Percentiles rank a stretch among this genome's conserved stretches.
phyloP scores from a whole-genome alignment of 2,888 invertebrate species.

The Xylota segnis region DNA sequence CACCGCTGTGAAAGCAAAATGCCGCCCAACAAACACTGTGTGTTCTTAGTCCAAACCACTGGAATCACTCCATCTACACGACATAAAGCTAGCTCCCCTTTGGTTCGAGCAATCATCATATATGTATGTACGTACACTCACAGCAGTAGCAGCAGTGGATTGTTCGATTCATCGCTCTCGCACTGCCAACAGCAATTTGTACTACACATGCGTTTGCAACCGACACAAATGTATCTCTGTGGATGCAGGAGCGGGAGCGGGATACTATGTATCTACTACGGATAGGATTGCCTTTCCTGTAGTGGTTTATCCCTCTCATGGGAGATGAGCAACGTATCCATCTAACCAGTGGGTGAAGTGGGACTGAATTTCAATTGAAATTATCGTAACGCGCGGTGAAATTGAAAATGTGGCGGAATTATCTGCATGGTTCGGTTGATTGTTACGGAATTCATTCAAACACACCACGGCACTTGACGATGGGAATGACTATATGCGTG shows the following conservation, averaged over 20 bases:
- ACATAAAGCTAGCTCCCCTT: conserved; percentile 1
- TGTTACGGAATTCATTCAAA: conserved; percentile 33
- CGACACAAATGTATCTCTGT: conserved; percentile 35
- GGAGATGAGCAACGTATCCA: conserved; percentile 42
- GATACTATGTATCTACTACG: conserved; percentile 47
- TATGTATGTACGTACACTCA: conserved; percentile 18
- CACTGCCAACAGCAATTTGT: conserved; percentile 66
- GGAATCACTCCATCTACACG: conserved; percentile 13
- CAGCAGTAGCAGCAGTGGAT: conserved; percentile 54
- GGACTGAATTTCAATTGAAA: conserved; percentile 71
- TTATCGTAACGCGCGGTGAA: conserved; percentile 66
- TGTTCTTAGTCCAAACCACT: conserved; percentile 12
- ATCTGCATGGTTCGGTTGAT: conserved; percentile 54
- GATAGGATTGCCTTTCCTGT: conserved; percentile 54
- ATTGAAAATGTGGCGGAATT: conserved; percentile 72
- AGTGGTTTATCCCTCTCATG: conserved; percentile 27
- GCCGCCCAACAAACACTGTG: conserved; percentile 34
- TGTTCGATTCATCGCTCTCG: conserved; percentile 57
- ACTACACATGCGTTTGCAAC: conserved; percentile 69
- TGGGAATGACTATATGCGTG: not conserved
- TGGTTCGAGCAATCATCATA: conserved; percentile 40
- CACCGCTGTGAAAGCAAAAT: conserved; percentile 60
- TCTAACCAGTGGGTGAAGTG: not conserved
- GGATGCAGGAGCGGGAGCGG: conserved; percentile 12
- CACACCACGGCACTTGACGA: conserved; percentile 8